These are phyloP conservation scores for Antheraea pernyi DNA, from an alignment of 1,140 invertebrate species.

Conservation along the genomic window DNA sequence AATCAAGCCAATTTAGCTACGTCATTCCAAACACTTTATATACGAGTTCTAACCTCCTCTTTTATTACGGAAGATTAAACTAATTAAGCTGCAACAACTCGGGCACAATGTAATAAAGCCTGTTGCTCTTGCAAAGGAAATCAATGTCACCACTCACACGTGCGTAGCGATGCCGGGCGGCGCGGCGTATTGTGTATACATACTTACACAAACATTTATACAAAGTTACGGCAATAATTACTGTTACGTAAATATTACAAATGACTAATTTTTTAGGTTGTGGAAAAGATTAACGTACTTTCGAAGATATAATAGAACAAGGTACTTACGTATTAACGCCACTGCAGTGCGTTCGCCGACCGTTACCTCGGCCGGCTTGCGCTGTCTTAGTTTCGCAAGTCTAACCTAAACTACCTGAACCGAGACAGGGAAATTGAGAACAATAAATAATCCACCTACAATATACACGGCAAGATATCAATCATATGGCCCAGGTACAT, in stretches of 20 bases:
- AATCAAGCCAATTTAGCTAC: not conserved
- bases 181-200: constrained; percentile 16
- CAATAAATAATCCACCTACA: too few species aligned
- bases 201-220: constrained; percentile 21
- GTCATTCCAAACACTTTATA: not conserved
- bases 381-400: too few species aligned
- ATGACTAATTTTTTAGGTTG: not conserved
- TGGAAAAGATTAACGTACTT: too few species aligned
- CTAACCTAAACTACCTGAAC: too few species aligned
- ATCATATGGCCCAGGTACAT: too few species aligned
- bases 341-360: too few species aligned
- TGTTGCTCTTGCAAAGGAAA: constrained; percentile 55
- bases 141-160: constrained; percentile 58
- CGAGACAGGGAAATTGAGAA: too few species aligned
- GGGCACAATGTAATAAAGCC: constrained; percentile 37
- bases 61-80: not conserved
- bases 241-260: not conserved
- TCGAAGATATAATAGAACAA: too few species aligned
- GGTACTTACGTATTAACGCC: too few species aligned
- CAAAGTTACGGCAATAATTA: not conserved
- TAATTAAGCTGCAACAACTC: constrained; percentile 9
- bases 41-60: not conserved
- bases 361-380: too few species aligned
- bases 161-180: constrained; percentile 25
- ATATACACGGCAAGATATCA: too few species aligned